Conservation (phyloP, 2,888 invertebrate species). For the Eupithecia subfuscata region DNA sequence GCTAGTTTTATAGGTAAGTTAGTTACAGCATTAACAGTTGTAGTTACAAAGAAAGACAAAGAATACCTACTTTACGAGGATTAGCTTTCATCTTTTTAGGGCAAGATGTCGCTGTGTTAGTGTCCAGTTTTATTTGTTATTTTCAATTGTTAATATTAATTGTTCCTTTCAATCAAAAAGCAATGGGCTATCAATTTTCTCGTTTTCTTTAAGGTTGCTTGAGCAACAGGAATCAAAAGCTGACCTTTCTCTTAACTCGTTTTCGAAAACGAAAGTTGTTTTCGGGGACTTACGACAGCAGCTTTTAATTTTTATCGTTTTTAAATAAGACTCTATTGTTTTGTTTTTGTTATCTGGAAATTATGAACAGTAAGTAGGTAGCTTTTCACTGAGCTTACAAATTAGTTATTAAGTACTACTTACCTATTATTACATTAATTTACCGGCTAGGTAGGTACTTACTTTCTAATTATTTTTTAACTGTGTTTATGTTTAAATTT, state of each 20-base stretch:
- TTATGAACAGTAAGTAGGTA: not conserved
- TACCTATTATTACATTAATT: not conserved
- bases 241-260: slow-evolving; percentile 27
- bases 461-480: not conserved
- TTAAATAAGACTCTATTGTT: not conserved
- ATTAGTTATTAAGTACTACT: not conserved
- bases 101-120: not conserved
- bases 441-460: not conserved
- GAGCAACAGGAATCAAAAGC: slow-evolving; percentile 27
- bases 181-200: slow-evolving; percentile 9
- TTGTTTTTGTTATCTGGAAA: not conserved
- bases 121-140: not conserved
- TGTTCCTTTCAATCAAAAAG: not conserved
- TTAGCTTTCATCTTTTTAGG: not conserved
- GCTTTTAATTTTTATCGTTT: slow-evolving; percentile 8
- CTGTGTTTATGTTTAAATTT: not conserved
- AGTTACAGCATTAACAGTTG: not conserved
- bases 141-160: not conserved
- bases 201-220: slow-evolving; percentile 15
- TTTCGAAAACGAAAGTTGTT: slow-evolving; percentile 31
- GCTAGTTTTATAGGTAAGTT: not conserved
- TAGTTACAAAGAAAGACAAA: not conserved
- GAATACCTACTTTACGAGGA: not conserved
- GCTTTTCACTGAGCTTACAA: not conserved
- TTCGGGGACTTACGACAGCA: slow-evolving; percentile 12